A percentile compares a stretch with the other conserved stretches of the same genome.
These are phyloP conservation scores for Takifugu ocellatus DNA, from an alignment of 2,797 vertebrate genomes.

Conservation along the genomic window DNA sequence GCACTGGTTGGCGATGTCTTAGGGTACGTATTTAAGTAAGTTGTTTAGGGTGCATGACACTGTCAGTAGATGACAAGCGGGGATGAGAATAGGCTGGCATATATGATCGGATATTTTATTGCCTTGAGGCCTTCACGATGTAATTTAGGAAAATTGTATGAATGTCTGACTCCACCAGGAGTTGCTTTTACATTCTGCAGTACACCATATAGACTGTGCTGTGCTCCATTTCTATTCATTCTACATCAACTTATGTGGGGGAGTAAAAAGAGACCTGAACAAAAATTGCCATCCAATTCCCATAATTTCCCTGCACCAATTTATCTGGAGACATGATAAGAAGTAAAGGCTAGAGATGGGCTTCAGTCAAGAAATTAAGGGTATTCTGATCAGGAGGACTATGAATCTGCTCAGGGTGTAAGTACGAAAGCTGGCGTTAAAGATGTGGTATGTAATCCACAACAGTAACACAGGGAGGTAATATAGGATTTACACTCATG, in stretches of 20 bases:
- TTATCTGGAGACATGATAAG: not conserved
- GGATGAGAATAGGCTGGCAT: not conserved
- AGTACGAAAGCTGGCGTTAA: not conserved
- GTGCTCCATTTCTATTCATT: not conserved
- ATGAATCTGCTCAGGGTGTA: not conserved
- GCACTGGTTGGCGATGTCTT: not conserved
- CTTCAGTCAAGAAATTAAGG: not conserved
- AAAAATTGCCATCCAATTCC: slow-evolving; percentile 11
- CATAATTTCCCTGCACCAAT: slow-evolving; percentile 11
- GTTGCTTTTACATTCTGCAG: no score
- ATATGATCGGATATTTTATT: not conserved
- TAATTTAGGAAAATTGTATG: no score
- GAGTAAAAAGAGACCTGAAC: slow-evolving; percentile 9
- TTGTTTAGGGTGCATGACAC: not conserved
- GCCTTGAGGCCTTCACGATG: not conserved
- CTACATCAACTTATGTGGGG: not conserved
- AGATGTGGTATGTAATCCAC: not conserved
- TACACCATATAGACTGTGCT: no score
- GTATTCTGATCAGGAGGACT: not conserved
- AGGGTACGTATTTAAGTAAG: not conserved
- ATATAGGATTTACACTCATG: not conserved
- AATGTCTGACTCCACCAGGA: no score
- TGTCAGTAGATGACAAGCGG: not conserved
- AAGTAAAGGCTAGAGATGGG: not conserved
- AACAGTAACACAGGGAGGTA: not conserved